Conservation (phyloP, 2,888 invertebrate species). For the Drosophila buzzatii region DNA sequence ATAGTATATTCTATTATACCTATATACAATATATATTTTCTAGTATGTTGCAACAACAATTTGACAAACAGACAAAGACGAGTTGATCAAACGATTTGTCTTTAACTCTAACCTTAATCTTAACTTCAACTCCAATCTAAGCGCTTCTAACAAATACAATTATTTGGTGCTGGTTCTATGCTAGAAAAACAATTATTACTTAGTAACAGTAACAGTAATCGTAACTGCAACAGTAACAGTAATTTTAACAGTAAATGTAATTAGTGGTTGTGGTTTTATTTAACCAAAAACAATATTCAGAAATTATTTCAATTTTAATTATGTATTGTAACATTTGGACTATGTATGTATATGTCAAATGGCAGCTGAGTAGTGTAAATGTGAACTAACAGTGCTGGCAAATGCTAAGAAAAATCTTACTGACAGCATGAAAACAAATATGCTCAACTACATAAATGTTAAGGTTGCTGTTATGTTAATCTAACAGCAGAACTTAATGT, state of each 20-base stretch:
- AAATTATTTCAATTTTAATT: constrained; percentile 42
- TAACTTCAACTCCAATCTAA: constrained; percentile 54
- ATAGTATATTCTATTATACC: constrained; percentile 16
- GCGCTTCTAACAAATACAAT: constrained; percentile 67
- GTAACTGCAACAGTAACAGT: constrained; percentile 38
- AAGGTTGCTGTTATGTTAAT: neutral
- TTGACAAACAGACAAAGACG: constrained; percentile 19
- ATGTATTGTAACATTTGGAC: constrained; percentile 35
- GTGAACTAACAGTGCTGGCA: neutral
- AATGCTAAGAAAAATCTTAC: neutral
- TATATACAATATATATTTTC: constrained; percentile 22
- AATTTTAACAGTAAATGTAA: constrained; percentile 31
- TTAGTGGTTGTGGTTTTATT: constrained; percentile 68
- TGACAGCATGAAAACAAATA: neutral
- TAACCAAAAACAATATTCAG: constrained; percentile 39
- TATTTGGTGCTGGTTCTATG: constrained; percentile 67
- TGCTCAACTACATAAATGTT: neutral
- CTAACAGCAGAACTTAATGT: neutral
- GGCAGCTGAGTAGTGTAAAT: constrained; percentile 22
- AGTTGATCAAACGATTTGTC: constrained; percentile 19
- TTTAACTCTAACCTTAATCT: constrained; percentile 22
- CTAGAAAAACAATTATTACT: constrained; percentile 46
- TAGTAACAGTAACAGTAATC: constrained; percentile 16
- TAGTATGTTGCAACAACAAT: constrained; percentile 17
- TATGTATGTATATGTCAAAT: constrained; percentile 47